Percentiles rank a stretch among this genome's conserved stretches.
Evolutionary conservation across 2,113 vertebrate genomes (phyloP).

Genomic region (Eulemur macaco): DNA sequence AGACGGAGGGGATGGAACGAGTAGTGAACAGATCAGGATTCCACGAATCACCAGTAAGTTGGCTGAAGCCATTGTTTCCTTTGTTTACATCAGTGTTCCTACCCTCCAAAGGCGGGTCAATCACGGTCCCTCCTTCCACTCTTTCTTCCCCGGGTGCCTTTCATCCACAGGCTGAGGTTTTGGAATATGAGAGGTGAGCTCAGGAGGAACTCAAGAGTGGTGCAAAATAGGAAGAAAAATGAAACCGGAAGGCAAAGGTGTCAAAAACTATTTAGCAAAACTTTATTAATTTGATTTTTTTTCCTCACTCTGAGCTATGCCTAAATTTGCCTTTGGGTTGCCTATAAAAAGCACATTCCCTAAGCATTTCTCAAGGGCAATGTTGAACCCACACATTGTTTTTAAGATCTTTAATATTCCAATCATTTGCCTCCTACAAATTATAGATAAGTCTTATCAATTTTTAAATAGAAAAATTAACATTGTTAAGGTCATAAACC

Average conservation of each 20-base stretch:
- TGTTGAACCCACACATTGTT: neutral
- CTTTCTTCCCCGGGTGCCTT: neutral
- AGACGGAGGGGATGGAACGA: conserved; percentile 91
- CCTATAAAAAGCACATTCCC: neutral
- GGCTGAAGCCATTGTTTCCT: fast-evolving
- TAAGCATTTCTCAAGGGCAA: neutral
- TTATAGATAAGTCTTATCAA: neutral
- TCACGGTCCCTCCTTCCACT: fast-evolving
- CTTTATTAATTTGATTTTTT: neutral
- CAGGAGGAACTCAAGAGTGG: neutral
- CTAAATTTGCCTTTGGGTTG: neutral
- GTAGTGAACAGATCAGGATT: conserved; percentile 94
- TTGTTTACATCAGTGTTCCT: fast-evolving
- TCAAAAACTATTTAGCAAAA: neutral
- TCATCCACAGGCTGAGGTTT: neutral
- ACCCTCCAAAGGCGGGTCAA: fast-evolving
- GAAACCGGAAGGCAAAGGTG: neutral
- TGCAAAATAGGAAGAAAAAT: neutral
- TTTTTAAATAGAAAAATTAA: neutral
- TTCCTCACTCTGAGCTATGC: neutral
- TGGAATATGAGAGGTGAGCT: too few species aligned
- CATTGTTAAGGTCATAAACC: neutral
- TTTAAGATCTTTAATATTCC: neutral
- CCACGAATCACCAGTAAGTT: conserved; percentile 89
- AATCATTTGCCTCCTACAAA: neutral